A percentile compares a stretch with the other conserved stretches of the same genome.
Evolutionary conservation across 1,140 invertebrate species (phyloP).

Genomic region (Aplysia californica): DNA sequence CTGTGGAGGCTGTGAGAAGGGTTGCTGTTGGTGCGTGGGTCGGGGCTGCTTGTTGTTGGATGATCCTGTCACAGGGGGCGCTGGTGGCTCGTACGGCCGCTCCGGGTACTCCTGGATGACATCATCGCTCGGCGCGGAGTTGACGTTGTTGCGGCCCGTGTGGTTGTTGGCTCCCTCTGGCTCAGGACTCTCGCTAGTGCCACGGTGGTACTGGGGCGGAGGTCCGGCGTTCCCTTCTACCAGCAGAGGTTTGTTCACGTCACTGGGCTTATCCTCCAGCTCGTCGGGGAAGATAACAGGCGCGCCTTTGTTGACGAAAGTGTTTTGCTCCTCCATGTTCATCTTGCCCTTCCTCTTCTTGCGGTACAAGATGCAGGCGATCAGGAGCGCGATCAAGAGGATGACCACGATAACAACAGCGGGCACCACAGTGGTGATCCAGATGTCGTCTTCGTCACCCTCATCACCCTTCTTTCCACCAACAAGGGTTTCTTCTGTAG

Average conservation of each 20-base stretch:
- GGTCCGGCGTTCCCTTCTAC: slow-evolving; percentile 93
- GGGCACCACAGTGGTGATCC: slow-evolving; percentile 91
- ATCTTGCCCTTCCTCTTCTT: slow-evolving; percentile 85
- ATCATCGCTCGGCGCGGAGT: slow-evolving; percentile 59
- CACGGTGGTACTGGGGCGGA: slow-evolving; percentile 79
- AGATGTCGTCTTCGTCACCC: slow-evolving; percentile 77
- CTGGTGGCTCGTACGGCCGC: slow-evolving; percentile 79
- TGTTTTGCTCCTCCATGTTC: slow-evolving; percentile 75
- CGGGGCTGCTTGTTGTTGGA: slow-evolving; percentile 65
- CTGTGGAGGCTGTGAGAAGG: slow-evolving; percentile 54
- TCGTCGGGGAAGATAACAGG: slow-evolving; percentile 95
- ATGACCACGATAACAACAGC: slow-evolving; percentile 90
- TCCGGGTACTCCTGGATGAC: slow-evolving; percentile 59
- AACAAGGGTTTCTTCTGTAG: too few relatives aligned
- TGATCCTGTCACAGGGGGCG: slow-evolving; percentile 79
- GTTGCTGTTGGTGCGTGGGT: slow-evolving; percentile 54
- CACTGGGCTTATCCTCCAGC: slow-evolving; percentile 85
- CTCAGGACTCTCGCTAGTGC: slow-evolving; percentile 56
- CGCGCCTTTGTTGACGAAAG: slow-evolving; percentile 89
- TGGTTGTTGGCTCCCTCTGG: slow-evolving; percentile 63
- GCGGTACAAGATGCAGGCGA: slow-evolving; percentile 90
- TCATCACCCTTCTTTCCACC: slow-evolving; percentile 33
- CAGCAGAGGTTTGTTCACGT: slow-evolving; percentile 89
- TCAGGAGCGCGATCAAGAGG: slow-evolving; percentile 85
- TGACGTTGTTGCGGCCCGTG: slow-evolving; percentile 59